These are phyloP conservation scores for Arenicola marina DNA, from an alignment of 2,888 invertebrate species.

Conservation along the genomic window DNA sequence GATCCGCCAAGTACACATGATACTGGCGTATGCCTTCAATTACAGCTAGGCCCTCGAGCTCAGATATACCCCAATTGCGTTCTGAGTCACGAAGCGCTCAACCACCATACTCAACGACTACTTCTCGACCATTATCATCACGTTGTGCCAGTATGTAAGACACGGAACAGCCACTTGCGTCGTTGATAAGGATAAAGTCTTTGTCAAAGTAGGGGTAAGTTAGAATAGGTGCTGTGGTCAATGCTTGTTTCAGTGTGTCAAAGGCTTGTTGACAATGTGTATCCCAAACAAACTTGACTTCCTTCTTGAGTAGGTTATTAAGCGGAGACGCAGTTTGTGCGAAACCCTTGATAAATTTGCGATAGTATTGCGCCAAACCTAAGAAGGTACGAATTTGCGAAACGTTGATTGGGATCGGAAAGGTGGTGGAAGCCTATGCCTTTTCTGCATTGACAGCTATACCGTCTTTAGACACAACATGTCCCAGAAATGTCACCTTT, in stretches of 20 bases:
- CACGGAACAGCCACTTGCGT: conserved; percentile 30
- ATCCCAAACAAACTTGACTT: not conserved
- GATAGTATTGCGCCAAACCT: not conserved
- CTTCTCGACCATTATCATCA: conserved; percentile 22
- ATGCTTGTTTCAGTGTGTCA: not conserved
- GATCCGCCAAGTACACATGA: conserved; percentile 27
- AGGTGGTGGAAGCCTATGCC: not conserved
- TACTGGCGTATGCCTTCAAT: conserved; percentile 34
- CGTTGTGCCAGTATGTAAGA: conserved; percentile 33
- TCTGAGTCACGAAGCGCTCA: conserved; percentile 22
- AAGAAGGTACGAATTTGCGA: not conserved
- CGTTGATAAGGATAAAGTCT: conserved; percentile 10
- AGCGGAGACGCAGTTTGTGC: not conserved
- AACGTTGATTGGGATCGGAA: not conserved
- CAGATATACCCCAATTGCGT: conserved; percentile 24
- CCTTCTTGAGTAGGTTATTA: not conserved
- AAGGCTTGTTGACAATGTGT: not conserved
- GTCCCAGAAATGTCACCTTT: not conserved
- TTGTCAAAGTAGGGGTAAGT: not conserved
- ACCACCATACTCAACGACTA: conserved; percentile 32
- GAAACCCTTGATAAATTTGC: not conserved
- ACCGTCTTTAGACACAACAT: not conserved
- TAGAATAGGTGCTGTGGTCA: not conserved
- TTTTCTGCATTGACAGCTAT: not conserved
- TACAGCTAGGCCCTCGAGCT: conserved; percentile 33